Conservation (phyloP, 2,888 invertebrate species). For the Polydrusus cervinus region DNA sequence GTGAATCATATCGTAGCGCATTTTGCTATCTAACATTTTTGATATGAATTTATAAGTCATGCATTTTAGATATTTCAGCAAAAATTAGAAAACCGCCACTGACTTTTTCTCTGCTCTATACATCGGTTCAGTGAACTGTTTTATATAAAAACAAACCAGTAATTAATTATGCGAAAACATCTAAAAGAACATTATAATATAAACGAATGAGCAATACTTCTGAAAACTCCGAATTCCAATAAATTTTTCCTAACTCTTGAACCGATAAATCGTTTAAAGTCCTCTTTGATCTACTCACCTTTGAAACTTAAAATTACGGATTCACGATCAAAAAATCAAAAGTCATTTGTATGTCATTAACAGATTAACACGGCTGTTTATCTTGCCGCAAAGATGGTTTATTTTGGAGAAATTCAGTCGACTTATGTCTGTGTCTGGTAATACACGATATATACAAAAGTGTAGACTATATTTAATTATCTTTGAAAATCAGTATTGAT, state of each 20-base stretch:
- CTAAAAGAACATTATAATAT: neutral
- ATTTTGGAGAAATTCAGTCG: conserved; percentile 14
- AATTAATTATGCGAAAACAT: conserved; percentile 3
- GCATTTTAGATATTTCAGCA: too few species aligned
- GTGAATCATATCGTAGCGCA: too few species aligned
- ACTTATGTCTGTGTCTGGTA: neutral
- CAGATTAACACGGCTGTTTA: conserved; percentile 31
- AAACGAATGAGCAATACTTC: conserved; percentile 5
- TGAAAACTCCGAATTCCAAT: neutral
- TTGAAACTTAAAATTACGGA: conserved; percentile 15
- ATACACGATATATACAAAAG: neutral
- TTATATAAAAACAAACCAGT: neutral
- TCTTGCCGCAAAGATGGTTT: conserved; percentile 15
- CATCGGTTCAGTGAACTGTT: neutral
- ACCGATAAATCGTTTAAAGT: conserved; percentile 23
- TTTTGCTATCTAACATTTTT: too few species aligned
- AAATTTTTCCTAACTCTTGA: conserved; percentile 19
- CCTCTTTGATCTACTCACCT: conserved; percentile 19
- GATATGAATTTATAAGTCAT: too few species aligned
- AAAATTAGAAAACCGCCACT: too few species aligned
- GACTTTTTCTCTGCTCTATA: neutral
- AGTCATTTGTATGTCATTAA: conserved; percentile 27
- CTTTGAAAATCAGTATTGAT: too few species aligned
- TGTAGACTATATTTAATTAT: neutral
- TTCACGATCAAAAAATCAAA: conserved; percentile 18